Conservation (phyloP, 2,797 vertebrate genomes). For the Hemitrygon akajei region DNA sequence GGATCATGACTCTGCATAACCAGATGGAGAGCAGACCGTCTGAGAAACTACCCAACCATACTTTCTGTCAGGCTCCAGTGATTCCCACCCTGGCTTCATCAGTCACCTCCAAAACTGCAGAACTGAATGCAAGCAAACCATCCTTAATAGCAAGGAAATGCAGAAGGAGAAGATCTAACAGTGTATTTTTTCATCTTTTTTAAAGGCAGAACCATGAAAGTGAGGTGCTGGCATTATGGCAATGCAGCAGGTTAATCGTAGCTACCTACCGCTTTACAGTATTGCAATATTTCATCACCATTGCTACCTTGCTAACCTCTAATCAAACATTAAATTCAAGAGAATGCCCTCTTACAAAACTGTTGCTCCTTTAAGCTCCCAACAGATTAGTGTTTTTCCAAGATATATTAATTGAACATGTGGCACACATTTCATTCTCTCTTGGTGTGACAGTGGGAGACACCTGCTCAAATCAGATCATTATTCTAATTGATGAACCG, state of each 20-base stretch:
- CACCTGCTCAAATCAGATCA: not conserved
- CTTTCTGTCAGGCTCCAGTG: no score
- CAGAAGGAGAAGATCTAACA: no score
- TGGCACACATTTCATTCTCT: not conserved
- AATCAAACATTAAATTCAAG: not conserved
- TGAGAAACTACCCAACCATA: no score
- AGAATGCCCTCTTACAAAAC: not conserved
- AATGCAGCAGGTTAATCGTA: not conserved
- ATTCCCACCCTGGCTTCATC: no score
- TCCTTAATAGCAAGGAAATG: no score
- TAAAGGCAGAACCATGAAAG: not conserved
- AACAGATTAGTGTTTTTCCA: not conserved
- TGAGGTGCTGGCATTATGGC: not conserved
- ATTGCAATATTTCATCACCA: not conserved
- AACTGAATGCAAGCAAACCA: no score
- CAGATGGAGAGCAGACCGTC: no score
- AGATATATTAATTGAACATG: not conserved
- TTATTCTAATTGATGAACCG: not conserved
- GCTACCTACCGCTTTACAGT: not conserved
- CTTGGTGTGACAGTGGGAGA: not conserved
- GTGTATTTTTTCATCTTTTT: not conserved
- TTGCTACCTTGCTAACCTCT: not conserved
- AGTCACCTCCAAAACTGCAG: no score
- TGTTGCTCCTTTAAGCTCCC: not conserved
- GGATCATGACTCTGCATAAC: no score